Conservation (phyloP, 37 sponge, comb jelly and placozoan species). For the Haliclona indistincta region DNA sequence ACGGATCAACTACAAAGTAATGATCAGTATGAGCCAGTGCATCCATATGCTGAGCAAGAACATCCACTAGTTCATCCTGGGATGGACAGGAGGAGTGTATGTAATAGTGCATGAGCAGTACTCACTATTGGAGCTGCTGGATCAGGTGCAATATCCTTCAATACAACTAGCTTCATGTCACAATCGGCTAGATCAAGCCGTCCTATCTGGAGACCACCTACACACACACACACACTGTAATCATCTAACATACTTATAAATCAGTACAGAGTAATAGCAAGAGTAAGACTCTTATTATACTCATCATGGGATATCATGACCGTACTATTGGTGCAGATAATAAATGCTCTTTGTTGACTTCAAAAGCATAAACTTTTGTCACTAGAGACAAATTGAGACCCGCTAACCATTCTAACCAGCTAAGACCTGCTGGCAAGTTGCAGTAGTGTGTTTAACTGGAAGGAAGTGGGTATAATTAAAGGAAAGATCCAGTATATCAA, state of each 20-base stretch:
- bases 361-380: too few relatives aligned
- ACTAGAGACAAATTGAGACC: too few relatives aligned
- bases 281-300: slow-evolving; percentile 27
- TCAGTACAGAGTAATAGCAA: slow-evolving; percentile 16
- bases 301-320: too few relatives aligned
- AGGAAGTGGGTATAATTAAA: background rate
- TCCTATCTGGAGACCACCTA: slow-evolving; percentile 61
- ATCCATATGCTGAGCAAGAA: slow-evolving; percentile 49
- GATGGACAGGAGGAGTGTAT: background rate
- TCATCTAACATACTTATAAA: slow-evolving; percentile 19
- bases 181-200: slow-evolving; percentile 43
- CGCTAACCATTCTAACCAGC: too few relatives aligned
- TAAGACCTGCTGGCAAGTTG: too few relatives aligned
- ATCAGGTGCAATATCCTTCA: slow-evolving; percentile 49
- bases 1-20: slow-evolving; percentile 74
- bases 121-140: slow-evolving; percentile 36
- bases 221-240: slow-evolving; percentile 34
- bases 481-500: background rate
- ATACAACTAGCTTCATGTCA: slow-evolving; percentile 37
- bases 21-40: slow-evolving; percentile 42
- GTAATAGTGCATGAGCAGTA: background rate
- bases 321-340: too few relatives aligned
- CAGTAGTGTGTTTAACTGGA: background rate
- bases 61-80: slow-evolving; percentile 49
- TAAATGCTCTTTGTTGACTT: too few relatives aligned